Base-by-base conservation (phyloP, 2,888 invertebrate species). In the Diaphora mendica region DNA sequence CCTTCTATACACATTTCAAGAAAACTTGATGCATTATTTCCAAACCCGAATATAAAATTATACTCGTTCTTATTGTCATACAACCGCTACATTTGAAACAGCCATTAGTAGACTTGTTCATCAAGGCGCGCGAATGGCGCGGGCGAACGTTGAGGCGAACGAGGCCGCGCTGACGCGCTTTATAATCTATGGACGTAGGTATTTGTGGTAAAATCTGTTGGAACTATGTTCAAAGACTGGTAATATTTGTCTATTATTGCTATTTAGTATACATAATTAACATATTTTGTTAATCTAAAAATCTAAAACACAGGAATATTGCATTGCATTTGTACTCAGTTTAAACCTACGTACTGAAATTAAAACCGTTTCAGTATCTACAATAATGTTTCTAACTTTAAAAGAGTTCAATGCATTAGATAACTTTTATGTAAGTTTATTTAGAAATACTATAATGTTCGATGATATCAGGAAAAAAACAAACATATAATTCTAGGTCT, bases 131-230 rank as follows among this genome's bases (percentile, higher is more conserved):
- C 77, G 82, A 86, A 48, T 73, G 77, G 75, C 74, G 86, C 87
- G 86, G 83, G 64, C 62, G 39, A 62, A 68, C 67, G 76, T 73
- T 62, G 7, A 30, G 15, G 69, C 17, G 85, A 84, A 68, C 26
- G 85, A 83, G 87, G 87, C 86, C 87, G 82, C 81, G 81, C 67
- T 77, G 33, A 33, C 33, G 33, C 33, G 33, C 33, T 33, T 33
- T 3, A 33, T 33, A 3, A 33, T 33, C 33, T 33, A 33, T 33
- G 33, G 44, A 20, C 44, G 42, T 7, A 42, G 17, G 42, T 7
- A 42, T 26, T 26, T 55, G n/a, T 55, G 11, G n/a, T 55, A 0
- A 3, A 55, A 26, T 26, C 59, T 59, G 26, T 26, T 26, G 7
- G n/a, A 2, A n/a, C 26, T n/a, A 13, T 23, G 17, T 59, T 59